Evolutionary conservation across 1,140 invertebrate species (phyloP), one percentile per base, ranked within the genome.

Genomic region (Saxidomus purpurata): DNA sequence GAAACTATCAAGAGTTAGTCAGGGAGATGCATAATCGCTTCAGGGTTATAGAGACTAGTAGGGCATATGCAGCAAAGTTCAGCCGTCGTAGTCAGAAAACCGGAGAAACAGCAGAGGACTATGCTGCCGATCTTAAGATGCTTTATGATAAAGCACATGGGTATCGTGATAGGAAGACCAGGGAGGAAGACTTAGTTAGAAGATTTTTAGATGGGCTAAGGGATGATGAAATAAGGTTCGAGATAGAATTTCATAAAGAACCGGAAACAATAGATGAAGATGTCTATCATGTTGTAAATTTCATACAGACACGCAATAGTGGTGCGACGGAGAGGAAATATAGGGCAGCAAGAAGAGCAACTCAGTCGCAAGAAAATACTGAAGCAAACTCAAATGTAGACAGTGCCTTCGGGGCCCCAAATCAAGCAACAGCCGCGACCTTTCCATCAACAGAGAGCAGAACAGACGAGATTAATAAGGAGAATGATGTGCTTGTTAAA

Each of bases 161-260:
- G 19, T 40, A 40, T n/a, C 17, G 69, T 22, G 40, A 74, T 40
- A 43, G 36, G 9, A 2, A n/a, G 25, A 40, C 69, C 9, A 74
- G 69, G 22, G 19, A 43, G 17, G 69, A 74, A n/a, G n/a, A n/a
- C n/a, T n/a, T n/a, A n/a, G n/a, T n/a, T n/a, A n/a, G n/a, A n/a
- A n/a, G n/a, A n/a, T 74, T 74, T n/a, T 74, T 74, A 38, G 76
- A 49, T 79, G 76, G 76, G 3, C 25, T 79, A 9, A 31, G 76
- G n/a, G 76, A 79, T 79, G 76, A 52, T 8, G 49, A 79, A 79
- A 34, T 34, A 52, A 79, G 76, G n/a, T n/a, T n/a, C n/a, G n/a
- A n/a, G n/a, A n/a, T n/a, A n/a, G n/a, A n/a, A n/a, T n/a, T n/a
- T n/a, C 22, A 52, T 34, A 79, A 79, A 52, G 76, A 79, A 79